These are phyloP conservation scores for Drosophila tanythrix DNA, from an alignment of 2,888 invertebrate species.

Conservation along the genomic window DNA sequence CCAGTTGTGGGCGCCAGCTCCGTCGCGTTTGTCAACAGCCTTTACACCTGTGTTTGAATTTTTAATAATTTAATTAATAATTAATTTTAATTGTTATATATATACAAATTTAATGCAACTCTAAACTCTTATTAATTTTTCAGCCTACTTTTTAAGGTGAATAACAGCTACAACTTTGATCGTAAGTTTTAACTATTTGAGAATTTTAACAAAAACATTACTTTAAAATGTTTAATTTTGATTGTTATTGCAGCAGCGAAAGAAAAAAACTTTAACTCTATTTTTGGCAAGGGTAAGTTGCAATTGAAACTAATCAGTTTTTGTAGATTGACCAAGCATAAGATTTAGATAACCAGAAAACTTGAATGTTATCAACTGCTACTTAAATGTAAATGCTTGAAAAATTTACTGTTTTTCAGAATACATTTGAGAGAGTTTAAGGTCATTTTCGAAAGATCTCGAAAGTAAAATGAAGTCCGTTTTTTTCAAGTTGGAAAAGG, in stretches of 20 bases:
- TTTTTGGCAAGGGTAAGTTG: background rate
- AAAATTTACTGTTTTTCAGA: background rate
- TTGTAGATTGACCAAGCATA: background rate
- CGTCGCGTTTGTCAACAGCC: constrained; percentile 97
- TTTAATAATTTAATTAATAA: background rate
- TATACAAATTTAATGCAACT: background rate
- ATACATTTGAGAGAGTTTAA: background rate
- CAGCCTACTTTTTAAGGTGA: background rate
- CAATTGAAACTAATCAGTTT: background rate
- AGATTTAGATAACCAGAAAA: background rate
- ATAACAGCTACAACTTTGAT: background rate
- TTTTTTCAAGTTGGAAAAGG: background rate
- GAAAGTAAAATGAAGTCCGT: background rate
- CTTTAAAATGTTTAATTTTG: background rate
- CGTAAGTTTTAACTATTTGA: background rate
- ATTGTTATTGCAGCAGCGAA: background rate
- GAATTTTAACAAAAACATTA: background rate
- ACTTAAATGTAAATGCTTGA: background rate
- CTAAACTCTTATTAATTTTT: background rate
- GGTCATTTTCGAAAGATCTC: background rate
- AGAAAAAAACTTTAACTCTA: background rate
- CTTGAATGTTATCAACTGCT: background rate
- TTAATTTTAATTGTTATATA: background rate
- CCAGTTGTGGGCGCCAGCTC: constrained; percentile 98
- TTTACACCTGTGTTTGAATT: constrained; percentile 87